Evolutionary conservation across 1,140 invertebrate genomes (phyloP), one percentile per base, ranked within the genome.

Genomic region (Magallana angulata): DNA sequence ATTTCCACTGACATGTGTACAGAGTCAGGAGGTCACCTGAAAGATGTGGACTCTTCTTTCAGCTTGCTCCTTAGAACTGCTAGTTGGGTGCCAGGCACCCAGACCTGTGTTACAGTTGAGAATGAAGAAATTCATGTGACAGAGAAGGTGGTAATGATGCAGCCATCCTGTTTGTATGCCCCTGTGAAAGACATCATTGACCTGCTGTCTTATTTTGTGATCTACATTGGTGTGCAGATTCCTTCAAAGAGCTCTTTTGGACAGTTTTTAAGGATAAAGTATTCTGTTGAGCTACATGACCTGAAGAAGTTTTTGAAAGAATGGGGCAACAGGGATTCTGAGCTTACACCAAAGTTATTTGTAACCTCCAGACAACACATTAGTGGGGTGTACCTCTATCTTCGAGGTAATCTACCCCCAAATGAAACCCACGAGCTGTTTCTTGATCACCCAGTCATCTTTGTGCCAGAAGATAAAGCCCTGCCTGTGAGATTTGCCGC

Each of bases 341-440:
- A 80, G 58, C 85, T 89, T 68, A 85, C 82, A 14, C 91, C 92
- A 30, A 71, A 87, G 9, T 80, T 81, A 12, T 93, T 93, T 84
- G 90, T 86, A 36, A 91, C 92, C n/a, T 88, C 90, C 14, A 18
- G 92, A 62, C 14, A 82, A 0, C 94, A 94, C 82, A 90, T 93
- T 56, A 90, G 90, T 12, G 85, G 86, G 57, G 83, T 94, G 7
- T 94, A 94, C 82, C 9, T 76, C 6, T 92, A 92, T 86, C 83
- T 94, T 16, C 18, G 64, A 80, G 86, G 92, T 4, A 87, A 93
- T n/a, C 85, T 94, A 36, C 85, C 84, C 2, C 82, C 62, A 14
- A 91, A 91, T 87, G 91, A 92, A n/a, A 82, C 90, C n/a, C 91
- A 92, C 60, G 90, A 93, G 84, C 83, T 94, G 24, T 89, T 94